A percentile compares a stretch with the other conserved stretches of the same genome.
phyloP scores from a whole-genome alignment of 1,140 invertebrate species.

The Mercenaria mercenaria region DNA sequence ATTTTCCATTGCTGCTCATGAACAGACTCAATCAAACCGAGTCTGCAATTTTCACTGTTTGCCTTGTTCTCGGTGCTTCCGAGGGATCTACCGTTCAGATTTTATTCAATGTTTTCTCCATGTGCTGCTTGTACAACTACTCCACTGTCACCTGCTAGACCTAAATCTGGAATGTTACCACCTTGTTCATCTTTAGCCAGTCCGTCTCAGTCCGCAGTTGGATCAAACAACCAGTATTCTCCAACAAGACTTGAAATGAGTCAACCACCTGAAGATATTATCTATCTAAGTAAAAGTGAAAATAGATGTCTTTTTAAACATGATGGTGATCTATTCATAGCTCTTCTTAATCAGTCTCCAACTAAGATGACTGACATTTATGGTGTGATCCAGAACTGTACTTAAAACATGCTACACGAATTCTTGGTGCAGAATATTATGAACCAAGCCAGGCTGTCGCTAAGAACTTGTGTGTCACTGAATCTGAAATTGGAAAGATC shows the following conservation, averaged over 20 bases:
- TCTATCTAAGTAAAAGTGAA: neutral
- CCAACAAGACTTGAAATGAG: neutral
- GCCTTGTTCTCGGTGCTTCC: too few relatives aligned
- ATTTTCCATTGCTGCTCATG: too few relatives aligned
- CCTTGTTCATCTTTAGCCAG: neutral
- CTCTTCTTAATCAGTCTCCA: too few relatives aligned
- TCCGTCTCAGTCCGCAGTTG: neutral
- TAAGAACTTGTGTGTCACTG: neutral
- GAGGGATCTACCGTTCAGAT: too few relatives aligned
- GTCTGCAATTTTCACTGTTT: too few relatives aligned
- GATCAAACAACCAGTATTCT: neutral
- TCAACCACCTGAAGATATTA: too few relatives aligned
- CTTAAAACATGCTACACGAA: neutral
- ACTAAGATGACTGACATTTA: neutral
- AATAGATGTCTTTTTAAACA: neutral
- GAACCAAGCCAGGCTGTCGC: neutral
- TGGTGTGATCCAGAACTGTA: neutral
- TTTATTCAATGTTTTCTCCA: too few relatives aligned
- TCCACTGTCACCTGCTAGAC: neutral
- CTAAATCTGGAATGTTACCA: neutral
- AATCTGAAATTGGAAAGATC: neutral
- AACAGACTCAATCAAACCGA: too few relatives aligned
- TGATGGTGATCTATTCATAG: neutral
- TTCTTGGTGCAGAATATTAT: too few relatives aligned
- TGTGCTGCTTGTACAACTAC: neutral